These are phyloP conservation scores for Trichoplusia ni DNA, from an alignment of 1,140 invertebrate genomes.

Conservation along the genomic window DNA sequence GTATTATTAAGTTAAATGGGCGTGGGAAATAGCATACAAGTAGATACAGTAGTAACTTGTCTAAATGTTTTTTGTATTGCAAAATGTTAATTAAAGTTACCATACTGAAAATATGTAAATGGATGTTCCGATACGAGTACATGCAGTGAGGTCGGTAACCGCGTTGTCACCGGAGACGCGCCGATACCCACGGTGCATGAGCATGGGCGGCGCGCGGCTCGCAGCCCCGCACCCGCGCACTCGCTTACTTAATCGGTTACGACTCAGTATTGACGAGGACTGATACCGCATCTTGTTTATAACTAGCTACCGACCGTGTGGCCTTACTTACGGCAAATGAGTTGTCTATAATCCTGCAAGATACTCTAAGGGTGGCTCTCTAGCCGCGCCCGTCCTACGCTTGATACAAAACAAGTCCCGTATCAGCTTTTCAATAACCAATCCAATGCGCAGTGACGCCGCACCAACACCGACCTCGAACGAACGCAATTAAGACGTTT, in stretches of 20 bases:
- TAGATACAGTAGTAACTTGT: neutral
- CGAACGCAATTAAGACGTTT: constrained; percentile 74
- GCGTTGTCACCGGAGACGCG: constrained; percentile 61
- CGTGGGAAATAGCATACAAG: constrained; percentile 41
- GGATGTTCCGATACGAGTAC: constrained; percentile 51
- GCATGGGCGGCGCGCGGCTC: constrained; percentile 10
- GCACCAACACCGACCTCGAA: constrained; percentile 61
- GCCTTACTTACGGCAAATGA: neutral
- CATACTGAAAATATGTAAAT: constrained; percentile 54
- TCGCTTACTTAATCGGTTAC: neutral
- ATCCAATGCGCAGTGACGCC: constrained; percentile 45
- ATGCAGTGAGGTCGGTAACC: constrained; percentile 65
- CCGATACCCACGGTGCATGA: constrained; percentile 50
- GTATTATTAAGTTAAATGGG: constrained; percentile 23
- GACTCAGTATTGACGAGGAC: neutral
- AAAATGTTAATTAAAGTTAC: constrained; percentile 54
- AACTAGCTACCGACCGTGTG: neutral
- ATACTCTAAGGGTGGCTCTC: neutral
- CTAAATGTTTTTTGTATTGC: constrained; percentile 36
- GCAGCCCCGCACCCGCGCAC: neutral
- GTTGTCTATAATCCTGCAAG: neutral
- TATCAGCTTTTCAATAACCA: constrained; percentile 56
- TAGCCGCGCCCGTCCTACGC: constrained; percentile 7
- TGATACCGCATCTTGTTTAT: neutral
- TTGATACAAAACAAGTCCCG: constrained; percentile 51